A percentile compares a stretch with the other conserved stretches of the same genome.
Evolutionary conservation across 2,113 vertebrate species (phyloP).

Genomic region (Sapayoa aenigma): DNA sequence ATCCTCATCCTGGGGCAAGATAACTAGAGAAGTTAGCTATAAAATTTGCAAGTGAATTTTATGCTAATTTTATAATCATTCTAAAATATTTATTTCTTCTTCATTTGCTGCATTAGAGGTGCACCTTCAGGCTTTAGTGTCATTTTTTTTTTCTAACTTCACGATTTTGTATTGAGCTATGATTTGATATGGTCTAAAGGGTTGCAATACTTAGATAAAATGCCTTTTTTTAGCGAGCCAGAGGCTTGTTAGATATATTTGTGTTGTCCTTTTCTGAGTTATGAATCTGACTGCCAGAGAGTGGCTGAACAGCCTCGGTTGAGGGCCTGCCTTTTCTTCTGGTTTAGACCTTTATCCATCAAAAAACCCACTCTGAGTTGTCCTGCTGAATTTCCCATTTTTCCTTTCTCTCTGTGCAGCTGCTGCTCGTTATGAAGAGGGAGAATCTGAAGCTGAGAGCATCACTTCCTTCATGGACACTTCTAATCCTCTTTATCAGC

Average conservation of each 20-base stretch:
- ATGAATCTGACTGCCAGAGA: neutral
- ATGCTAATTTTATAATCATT: neutral
- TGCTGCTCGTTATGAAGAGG: constrained; percentile 89
- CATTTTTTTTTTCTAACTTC: neutral
- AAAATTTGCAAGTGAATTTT: neutral
- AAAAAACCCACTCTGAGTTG: neutral
- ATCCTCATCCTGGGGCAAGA: neutral
- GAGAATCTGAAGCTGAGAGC: constrained; percentile 94
- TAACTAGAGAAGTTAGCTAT: neutral
- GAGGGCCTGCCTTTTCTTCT: neutral
- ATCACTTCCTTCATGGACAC: constrained; percentile 93
- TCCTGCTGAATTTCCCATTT: neutral
- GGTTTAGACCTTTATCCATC: neutral
- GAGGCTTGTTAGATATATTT: neutral
- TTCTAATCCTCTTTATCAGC: constrained; percentile 93
- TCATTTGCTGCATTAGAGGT: neutral
- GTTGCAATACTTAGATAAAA: neutral
- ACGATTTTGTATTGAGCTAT: neutral
- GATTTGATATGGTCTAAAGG: neutral
- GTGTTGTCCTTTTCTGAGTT: neutral
- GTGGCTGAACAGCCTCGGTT: neutral
- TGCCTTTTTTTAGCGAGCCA: neutral
- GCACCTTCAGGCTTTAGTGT: neutral
- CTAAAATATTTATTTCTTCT: neutral
- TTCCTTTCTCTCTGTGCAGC: constrained; percentile 58